Conservation (phyloP, 1,140 invertebrate species). For the Ectropis grisescens region DNA sequence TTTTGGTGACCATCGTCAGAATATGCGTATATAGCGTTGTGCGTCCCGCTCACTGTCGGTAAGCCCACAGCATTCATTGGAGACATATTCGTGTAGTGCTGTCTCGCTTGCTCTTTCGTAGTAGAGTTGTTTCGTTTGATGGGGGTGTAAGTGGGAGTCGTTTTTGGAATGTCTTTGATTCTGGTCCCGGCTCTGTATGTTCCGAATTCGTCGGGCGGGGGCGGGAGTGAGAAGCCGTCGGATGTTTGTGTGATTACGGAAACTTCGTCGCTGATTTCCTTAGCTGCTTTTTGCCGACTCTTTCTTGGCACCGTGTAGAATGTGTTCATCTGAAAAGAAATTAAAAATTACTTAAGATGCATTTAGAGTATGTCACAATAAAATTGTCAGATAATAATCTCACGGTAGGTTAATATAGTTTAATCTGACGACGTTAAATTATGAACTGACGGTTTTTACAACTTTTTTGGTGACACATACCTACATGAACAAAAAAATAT, state of each 20-base stretch:
- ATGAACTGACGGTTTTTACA: too few relatives aligned
- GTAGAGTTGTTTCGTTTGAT: slow-evolving; percentile 30
- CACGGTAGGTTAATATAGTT: too few relatives aligned
- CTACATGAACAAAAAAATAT: too few relatives aligned
- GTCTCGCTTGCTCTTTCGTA: slow-evolving; percentile 27
- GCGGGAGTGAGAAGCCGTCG: slow-evolving; percentile 53
- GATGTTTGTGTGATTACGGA: slow-evolving; percentile 55
- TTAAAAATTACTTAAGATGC: too few relatives aligned
- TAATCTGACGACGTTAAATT: too few relatives aligned
- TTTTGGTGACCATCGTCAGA: slow-evolving; percentile 44
- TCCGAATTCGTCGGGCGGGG: slow-evolving; percentile 56
- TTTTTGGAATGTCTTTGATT: slow-evolving; percentile 48
- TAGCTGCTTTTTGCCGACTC: slow-evolving; percentile 43
- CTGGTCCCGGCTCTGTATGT: slow-evolving; percentile 43
- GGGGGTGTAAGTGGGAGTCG: slow-evolving; percentile 41
- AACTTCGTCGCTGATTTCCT: slow-evolving; percentile 50
- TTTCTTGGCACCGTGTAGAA: slow-evolving; percentile 62
- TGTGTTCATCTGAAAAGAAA: slow-evolving; percentile 52
- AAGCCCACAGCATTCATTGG: slow-evolving; percentile 55
- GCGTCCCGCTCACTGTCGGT: slow-evolving; percentile 36
- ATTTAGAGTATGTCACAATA: too few relatives aligned
- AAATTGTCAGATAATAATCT: too few relatives aligned
- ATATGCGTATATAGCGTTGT: slow-evolving; percentile 38
- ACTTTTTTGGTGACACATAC: too few relatives aligned
- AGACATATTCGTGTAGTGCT: slow-evolving; percentile 31